Evolutionary conservation across 2,113 vertebrate species (phyloP).

Genomic region (Microcebus griseorufus): DNA sequence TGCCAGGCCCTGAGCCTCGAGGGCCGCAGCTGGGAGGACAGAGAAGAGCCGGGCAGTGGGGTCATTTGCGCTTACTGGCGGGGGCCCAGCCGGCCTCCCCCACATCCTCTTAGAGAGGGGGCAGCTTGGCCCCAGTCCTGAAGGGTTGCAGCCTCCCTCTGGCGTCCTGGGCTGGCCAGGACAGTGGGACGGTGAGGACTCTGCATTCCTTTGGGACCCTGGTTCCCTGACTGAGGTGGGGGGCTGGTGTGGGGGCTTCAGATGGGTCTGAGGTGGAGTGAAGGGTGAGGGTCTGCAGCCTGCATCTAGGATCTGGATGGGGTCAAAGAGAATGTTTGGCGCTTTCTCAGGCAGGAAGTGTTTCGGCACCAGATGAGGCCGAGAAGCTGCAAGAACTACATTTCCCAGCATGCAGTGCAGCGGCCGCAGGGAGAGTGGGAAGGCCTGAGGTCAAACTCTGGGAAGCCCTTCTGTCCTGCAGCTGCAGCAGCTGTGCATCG

Average conservation of each 20-base stretch:
- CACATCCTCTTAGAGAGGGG: not conserved
- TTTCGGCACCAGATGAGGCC: not conserved
- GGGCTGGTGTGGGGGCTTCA: not conserved
- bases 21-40: constrained; percentile 73
- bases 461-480: constrained; percentile 12
- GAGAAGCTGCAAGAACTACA: constrained; percentile 38
- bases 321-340: not conserved
- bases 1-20: constrained; percentile 71
- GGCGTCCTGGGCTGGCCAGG: not conserved
- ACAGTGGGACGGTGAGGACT: not conserved
- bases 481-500: constrained; percentile 41
- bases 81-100: not conserved
- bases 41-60: not conserved
- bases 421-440: not conserved
- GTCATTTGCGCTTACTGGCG: not conserved
- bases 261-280: not conserved
- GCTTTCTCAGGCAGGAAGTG: constrained; percentile 2
- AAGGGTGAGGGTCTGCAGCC: not conserved
- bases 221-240: not conserved
- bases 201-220: not conserved
- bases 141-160: not conserved
- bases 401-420: constrained; percentile 44
- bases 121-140: not conserved
- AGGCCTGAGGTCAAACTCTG: not conserved
- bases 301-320: not conserved